These are phyloP conservation scores for Passer montanus DNA, from an alignment of 2,113 vertebrate genomes.

Conservation along the genomic window DNA sequence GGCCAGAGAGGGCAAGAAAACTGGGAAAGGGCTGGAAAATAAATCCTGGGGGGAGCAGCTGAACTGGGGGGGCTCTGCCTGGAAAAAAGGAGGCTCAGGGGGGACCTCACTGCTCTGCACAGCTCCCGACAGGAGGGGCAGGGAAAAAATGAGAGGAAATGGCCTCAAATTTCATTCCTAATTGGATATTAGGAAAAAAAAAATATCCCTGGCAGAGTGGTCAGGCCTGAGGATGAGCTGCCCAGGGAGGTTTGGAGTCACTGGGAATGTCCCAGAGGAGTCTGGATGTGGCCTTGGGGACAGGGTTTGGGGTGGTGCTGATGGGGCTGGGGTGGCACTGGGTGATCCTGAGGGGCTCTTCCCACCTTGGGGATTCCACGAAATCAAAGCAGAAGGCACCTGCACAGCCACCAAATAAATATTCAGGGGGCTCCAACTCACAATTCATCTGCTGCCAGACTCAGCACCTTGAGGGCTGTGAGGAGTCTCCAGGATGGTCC, in stretches of 20 bases:
- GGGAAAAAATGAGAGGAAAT: not conserved
- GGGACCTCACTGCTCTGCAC: not conserved
- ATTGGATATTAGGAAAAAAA: not conserved
- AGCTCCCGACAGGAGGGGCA: not conserved
- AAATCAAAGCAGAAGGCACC: too few relatives aligned
- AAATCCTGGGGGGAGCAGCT: not conserved
- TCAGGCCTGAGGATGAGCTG: not conserved
- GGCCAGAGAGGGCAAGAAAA: not conserved
- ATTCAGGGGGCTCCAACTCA: too few relatives aligned
- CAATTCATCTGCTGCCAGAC: too few relatives aligned
- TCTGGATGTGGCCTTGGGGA: not conserved
- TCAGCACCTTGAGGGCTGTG: too few relatives aligned
- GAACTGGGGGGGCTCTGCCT: not conserved
- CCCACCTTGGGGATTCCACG: rapidly evolving
- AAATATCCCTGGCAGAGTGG: too few relatives aligned
- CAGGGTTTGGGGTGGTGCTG: not conserved
- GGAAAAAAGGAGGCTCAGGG: not conserved
- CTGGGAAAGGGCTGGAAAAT: not conserved
- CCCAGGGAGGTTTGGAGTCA: not conserved
- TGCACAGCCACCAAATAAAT: too few relatives aligned
- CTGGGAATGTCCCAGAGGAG: not conserved
- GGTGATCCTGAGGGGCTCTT: rapidly evolving
- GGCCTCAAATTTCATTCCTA: not conserved
- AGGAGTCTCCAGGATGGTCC: too few relatives aligned
- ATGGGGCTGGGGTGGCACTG: not conserved